Evolutionary conservation across 2,113 vertebrate genomes (phyloP).

Genomic region (Pachycephala philippinensis): DNA sequence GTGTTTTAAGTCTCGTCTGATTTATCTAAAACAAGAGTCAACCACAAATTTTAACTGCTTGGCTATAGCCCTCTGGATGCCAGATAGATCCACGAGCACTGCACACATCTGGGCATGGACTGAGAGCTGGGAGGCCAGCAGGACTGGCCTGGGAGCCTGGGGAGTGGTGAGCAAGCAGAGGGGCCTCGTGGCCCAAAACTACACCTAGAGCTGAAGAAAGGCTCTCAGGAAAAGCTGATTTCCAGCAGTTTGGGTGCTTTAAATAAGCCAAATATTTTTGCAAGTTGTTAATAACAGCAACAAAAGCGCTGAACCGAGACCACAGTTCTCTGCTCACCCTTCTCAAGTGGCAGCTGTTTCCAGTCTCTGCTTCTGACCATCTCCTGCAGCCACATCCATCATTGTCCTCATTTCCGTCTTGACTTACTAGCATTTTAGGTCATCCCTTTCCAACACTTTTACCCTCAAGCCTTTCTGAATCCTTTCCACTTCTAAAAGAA

Average conservation of each 20-base stretch:
- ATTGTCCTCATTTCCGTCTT: background rate
- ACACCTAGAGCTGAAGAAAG: background rate
- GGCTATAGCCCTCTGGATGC: background rate
- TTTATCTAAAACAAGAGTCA: conserved; percentile 53
- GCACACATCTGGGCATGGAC: background rate
- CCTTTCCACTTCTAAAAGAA: background rate
- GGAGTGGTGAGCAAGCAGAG: background rate
- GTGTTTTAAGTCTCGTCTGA: conserved; percentile 57
- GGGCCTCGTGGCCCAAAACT: background rate
- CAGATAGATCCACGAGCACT: background rate
- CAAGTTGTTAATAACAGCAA: background rate
- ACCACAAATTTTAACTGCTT: conserved; percentile 45
- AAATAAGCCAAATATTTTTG: conserved; percentile 1
- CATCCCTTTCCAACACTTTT: background rate
- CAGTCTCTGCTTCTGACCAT: background rate
- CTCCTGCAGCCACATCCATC: background rate
- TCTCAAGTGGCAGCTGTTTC: background rate
- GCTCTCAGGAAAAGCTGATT: background rate
- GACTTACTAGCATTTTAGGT: background rate
- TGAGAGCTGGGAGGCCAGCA: background rate
- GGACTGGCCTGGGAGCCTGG: background rate
- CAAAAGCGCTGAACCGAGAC: rapidly evolving
- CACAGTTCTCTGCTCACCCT: background rate
- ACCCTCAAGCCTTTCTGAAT: background rate
- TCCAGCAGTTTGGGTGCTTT: background rate